These are phyloP conservation scores for Lanistes nyassanus DNA, from an alignment of 1,140 invertebrate genomes.

Conservation along the genomic window DNA sequence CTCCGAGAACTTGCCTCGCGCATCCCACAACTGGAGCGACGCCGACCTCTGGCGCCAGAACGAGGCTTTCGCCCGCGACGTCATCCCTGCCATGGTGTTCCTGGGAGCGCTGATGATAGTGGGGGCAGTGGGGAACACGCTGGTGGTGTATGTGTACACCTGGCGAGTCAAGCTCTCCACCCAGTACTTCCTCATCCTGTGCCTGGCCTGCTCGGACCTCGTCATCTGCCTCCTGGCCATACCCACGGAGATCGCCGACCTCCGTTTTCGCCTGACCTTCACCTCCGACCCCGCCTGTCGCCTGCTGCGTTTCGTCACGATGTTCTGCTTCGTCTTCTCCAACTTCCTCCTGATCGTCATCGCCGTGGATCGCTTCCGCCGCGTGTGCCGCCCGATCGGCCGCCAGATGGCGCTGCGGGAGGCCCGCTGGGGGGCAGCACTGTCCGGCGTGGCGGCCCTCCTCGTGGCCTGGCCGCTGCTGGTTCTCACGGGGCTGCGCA, in stretches of 20 bases:
- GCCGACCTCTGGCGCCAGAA: conserved; percentile 25
- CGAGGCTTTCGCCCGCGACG: conserved; percentile 25
- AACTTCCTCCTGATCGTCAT: conserved; percentile 48
- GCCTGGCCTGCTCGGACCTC: conserved; percentile 40
- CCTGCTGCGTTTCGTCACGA: conserved; percentile 45
- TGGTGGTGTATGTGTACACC: conserved; percentile 39
- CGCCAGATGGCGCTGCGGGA: conserved; percentile 39
- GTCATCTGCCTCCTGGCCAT: conserved; percentile 35
- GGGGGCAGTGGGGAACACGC: conserved; percentile 30
- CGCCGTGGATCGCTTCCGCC: conserved; percentile 48
- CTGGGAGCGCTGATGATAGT: conserved; percentile 35
- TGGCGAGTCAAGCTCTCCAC: conserved; percentile 23
- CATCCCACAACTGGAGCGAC: not conserved
- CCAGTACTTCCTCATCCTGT: conserved; percentile 20
- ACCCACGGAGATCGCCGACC: conserved; percentile 46
- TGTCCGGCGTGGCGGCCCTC: conserved; percentile 9
- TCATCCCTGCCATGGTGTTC: conserved; percentile 34
- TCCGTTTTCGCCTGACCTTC: conserved; percentile 42
- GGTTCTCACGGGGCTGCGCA: conserved; percentile 19
- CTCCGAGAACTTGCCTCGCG: no score
- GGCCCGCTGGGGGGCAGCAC: conserved; percentile 10
- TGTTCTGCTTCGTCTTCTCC: conserved; percentile 43
- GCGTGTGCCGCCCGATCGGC: conserved; percentile 46
- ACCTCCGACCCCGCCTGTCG: conserved; percentile 43
- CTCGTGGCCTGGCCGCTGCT: conserved; percentile 25